Percentiles rank a stretch among this genome's conserved stretches.
Conservation (phyloP, 2,113 vertebrate genomes). For the Orycteropus afer region DNA sequence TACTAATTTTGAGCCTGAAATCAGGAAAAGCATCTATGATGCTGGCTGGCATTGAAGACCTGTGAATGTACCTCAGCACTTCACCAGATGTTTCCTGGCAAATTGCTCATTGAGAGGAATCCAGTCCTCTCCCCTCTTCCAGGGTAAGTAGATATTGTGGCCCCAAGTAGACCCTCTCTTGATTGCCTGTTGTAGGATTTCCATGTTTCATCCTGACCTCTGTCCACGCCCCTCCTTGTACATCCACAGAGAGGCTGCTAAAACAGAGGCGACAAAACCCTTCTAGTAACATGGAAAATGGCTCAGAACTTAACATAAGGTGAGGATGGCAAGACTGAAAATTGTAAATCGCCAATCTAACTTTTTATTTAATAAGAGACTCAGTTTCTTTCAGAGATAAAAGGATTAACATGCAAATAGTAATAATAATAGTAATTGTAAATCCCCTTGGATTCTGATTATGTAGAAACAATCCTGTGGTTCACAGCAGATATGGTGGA, state of each 20-base stretch:
- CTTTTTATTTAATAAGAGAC: no score
- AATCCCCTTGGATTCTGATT: fast-evolving
- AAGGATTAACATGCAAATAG: no score
- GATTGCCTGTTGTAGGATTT: fast-evolving
- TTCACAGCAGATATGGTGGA: neutral
- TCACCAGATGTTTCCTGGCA: neutral
- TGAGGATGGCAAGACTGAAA: neutral
- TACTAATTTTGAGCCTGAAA: neutral
- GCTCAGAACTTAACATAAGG: neutral
- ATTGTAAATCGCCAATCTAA: fast-evolving
- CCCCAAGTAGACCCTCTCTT: no score
- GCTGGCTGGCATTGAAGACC: neutral
- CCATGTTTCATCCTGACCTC: fast-evolving
- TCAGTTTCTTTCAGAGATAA: no score
- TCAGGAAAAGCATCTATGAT: neutral
- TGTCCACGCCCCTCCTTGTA: neutral
- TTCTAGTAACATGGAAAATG: fast-evolving
- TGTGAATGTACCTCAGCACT: neutral
- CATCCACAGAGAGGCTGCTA: fast-evolving
- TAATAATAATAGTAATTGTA: no score
- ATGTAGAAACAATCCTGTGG: neutral
- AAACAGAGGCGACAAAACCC: no score
- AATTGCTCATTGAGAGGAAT: neutral
- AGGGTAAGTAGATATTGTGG: fast-evolving
- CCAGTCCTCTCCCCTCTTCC: neutral